Base-by-base conservation (phyloP, 2,888 invertebrate species). In the Lamellibrachia columna region DNA sequence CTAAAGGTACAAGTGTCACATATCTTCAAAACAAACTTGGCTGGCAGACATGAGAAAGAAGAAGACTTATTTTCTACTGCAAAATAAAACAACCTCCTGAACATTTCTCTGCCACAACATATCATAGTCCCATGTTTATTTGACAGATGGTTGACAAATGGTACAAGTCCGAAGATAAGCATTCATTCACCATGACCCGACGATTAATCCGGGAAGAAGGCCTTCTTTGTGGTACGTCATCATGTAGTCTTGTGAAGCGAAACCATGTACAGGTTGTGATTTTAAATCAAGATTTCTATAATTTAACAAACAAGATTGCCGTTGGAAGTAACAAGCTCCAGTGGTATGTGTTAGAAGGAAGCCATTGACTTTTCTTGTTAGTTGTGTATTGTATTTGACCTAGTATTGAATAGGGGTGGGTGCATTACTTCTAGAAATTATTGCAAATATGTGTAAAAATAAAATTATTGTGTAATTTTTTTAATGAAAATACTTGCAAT, bases 161-260 rank as follows among this genome's bases (percentile, higher is more conserved):
- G 99, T 96, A 98, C 92, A 99, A 99, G 97, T 97, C 98, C 0
- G 97, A 97, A 40, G 99, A 99, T 96, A 97, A 97, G 92, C 97
- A 98, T 90, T 98, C 99, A 0, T 97, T 99, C 93, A 97, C 97
- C 11, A 98, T 98, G 98, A 98, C 99, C 3, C 97, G 99, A 92
- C 97, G 98, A 94, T 97, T 99, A 40, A 99, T 99, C 94, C 97
- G 97, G 93, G 98, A 99, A 95, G 99, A 99, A 97, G 99, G 99
- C 58, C 96, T 99, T 92, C 97, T 99, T 0, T 98, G 98, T 96
- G 99, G 98, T 98, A 97, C 96, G 96, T 95, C 91, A 92, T n/a
- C 55, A 91, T 3, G 15, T 91, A 53, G 53, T 3, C 55, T n/a
- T n/a, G 52, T 22, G 22, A 22, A 11, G 91, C 91, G 28, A 4